A percentile compares a stretch with the other conserved stretches of the same genome.
phyloP scores from a whole-genome alignment of 1,140 invertebrate genomes.

The Matsumurasca onukii region DNA sequence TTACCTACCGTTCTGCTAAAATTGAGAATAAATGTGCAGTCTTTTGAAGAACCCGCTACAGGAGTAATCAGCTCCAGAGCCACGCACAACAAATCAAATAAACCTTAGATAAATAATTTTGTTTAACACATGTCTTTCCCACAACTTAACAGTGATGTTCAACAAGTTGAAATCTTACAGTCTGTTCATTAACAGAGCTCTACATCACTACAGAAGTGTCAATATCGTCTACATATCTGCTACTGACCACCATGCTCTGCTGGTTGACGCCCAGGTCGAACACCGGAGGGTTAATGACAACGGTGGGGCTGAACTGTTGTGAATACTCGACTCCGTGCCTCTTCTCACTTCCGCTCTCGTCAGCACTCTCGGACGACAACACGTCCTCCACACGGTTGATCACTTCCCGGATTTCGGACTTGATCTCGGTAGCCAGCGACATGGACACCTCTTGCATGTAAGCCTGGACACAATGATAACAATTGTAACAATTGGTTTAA shows the following conservation, averaged over 20 bases:
- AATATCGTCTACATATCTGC: background rate
- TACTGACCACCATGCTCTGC: background rate
- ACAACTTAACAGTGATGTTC: too few relatives aligned
- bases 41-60: too few relatives aligned
- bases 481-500: too few relatives aligned
- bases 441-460: slow-evolving; percentile 74
- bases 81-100: too few relatives aligned
- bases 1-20: too few relatives aligned
- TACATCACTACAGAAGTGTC: too few relatives aligned
- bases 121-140: too few relatives aligned
- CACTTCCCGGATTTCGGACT: slow-evolving; percentile 76
- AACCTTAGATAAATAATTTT: too few relatives aligned
- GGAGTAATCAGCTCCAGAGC: too few relatives aligned
- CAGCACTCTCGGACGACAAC: slow-evolving; percentile 48
- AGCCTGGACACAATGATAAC: slow-evolving; percentile 60
- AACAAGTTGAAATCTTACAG: too few relatives aligned
- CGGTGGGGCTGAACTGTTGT: background rate
- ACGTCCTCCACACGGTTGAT: slow-evolving; percentile 76
- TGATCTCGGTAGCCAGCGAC: slow-evolving; percentile 76
- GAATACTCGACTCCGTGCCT: background rate
- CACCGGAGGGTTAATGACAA: background rate
- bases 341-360: slow-evolving; percentile 1
- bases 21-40: too few relatives aligned
- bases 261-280: slow-evolving; percentile 3
- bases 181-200: too few relatives aligned